Evolutionary conservation across 2,888 invertebrate species (phyloP).

Genomic region (Phengaris alcon): DNA sequence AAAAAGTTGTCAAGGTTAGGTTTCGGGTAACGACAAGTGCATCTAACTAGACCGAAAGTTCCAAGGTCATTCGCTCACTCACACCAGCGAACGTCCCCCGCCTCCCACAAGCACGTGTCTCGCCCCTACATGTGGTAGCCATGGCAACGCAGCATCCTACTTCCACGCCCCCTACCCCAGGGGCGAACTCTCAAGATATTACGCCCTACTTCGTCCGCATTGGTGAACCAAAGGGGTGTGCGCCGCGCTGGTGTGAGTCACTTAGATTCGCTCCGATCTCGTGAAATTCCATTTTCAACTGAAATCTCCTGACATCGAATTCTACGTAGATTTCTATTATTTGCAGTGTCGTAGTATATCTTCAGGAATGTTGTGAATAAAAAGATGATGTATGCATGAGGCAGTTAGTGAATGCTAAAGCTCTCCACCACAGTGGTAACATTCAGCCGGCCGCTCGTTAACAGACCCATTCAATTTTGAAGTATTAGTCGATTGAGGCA

Average conservation of each 20-base stretch:
- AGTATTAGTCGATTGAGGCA: slow-evolving; percentile 76
- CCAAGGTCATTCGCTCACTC: slow-evolving; percentile 65
- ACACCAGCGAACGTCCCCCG: slow-evolving; percentile 50
- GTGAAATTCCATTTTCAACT: slow-evolving; percentile 54
- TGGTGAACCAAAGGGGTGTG: slow-evolving; percentile 77
- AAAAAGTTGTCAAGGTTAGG: slow-evolving; percentile 42
- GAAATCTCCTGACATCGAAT: slow-evolving; percentile 45
- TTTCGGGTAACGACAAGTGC: slow-evolving; percentile 43
- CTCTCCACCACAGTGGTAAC: slow-evolving; percentile 62
- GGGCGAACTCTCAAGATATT: slow-evolving; percentile 77
- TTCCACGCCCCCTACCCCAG: slow-evolving; percentile 79
- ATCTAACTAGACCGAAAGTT: slow-evolving; percentile 68
- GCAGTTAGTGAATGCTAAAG: slow-evolving; percentile 55
- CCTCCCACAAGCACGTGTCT: slow-evolving; percentile 61
- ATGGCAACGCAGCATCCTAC: slow-evolving; percentile 82
- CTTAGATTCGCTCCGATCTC: slow-evolving; percentile 46
- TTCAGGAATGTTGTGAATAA: slow-evolving; percentile 41
- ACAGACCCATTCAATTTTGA: slow-evolving; percentile 75
- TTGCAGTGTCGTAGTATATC: slow-evolving; percentile 38
- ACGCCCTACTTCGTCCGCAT: slow-evolving; percentile 77
- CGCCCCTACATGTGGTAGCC: slow-evolving; percentile 77
- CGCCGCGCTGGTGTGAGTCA: slow-evolving; percentile 61
- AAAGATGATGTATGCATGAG: slow-evolving; percentile 45
- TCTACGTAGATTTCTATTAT: slow-evolving; percentile 39
- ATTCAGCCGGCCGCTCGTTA: slow-evolving; percentile 73